Evolutionary conservation across 2,888 invertebrate species (phyloP).

Genomic region (Bugulina stolonifera): DNA sequence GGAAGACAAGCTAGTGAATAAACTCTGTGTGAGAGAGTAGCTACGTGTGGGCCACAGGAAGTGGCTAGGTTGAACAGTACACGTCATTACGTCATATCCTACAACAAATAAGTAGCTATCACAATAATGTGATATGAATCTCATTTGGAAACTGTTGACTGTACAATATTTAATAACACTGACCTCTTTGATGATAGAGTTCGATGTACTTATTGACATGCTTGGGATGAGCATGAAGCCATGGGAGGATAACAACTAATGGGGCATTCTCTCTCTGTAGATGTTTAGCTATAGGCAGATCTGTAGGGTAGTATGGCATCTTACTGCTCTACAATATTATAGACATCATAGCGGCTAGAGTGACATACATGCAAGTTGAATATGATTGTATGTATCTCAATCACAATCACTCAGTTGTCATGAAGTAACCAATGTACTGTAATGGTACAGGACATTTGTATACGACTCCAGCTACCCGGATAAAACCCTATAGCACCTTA

Average conservation of each 20-base stretch:
- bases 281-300: too few relatives aligned
- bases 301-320: too few relatives aligned
- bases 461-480: too few relatives aligned
- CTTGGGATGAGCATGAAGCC: neutral
- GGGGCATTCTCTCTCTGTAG: neutral
- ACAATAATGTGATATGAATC: neutral
- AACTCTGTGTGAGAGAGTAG: neutral
- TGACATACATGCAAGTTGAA: too few relatives aligned
- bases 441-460: too few relatives aligned
- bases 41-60: neutral
- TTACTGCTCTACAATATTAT: too few relatives aligned
- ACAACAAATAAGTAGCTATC: too few relatives aligned
- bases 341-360: too few relatives aligned
- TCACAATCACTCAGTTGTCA: too few relatives aligned
- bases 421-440: too few relatives aligned
- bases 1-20: neutral
- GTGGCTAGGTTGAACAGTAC: neutral
- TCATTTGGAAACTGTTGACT: neutral
- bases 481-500: too few relatives aligned
- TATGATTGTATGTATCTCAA: too few relatives aligned
- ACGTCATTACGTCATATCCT: neutral
- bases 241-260: neutral
- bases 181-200: neutral
- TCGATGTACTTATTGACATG: slow-evolving; percentile 11
- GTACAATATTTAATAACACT: neutral